Base-by-base conservation (phyloP, 2,797 vertebrate species). In the Coilia nasus region DNA sequence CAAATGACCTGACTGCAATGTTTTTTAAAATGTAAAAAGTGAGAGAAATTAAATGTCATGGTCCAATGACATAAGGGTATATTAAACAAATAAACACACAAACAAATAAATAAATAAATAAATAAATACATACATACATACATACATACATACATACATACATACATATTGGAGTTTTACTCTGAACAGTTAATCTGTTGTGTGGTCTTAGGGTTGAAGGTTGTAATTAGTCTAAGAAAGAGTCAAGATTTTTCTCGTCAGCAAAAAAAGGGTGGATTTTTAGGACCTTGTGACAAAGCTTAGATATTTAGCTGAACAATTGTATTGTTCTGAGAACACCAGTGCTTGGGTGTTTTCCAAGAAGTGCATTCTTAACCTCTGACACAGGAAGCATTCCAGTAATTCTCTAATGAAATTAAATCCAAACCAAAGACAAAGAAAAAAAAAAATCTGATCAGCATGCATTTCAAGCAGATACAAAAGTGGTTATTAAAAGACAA, bases 331-430 rank as follows among this genome's bases (percentile, higher is more conserved):
- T 78, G 17, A 44, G 71, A 44, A 78, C 67, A 75, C 71, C 35
- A 41, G 71, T 19, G 31, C 28, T 41, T 75, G 15, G 67, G 14
- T 44, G 35, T 87, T 88, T 86, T 92, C 85, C 92, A 92, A 90
- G 90, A 90, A 75, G 82, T 7, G 82, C 91, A 94, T 94, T 94
- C 93, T 92, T 92, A 88, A 83, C 90, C 88, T 84, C 44, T 23
- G 85, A 87, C 88, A 86, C 89, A 91, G 88, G 91, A 92, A 88
- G 91, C 94, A 94, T 95, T 95, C 94, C 94, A 91, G 87, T 78
- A 78, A 91, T 92, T 92, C 31, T 25, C 54, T 91, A 92, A 90
- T 78, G 71, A 59, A 59, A 59, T 15, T 78, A 35, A 78, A 78
- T 44, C 71, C 35, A 78, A 44, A 78, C 71, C 71, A 78, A 78